Evolutionary conservation across 2,888 invertebrate species (phyloP).

Genomic region (Dascillus cervinus): DNA sequence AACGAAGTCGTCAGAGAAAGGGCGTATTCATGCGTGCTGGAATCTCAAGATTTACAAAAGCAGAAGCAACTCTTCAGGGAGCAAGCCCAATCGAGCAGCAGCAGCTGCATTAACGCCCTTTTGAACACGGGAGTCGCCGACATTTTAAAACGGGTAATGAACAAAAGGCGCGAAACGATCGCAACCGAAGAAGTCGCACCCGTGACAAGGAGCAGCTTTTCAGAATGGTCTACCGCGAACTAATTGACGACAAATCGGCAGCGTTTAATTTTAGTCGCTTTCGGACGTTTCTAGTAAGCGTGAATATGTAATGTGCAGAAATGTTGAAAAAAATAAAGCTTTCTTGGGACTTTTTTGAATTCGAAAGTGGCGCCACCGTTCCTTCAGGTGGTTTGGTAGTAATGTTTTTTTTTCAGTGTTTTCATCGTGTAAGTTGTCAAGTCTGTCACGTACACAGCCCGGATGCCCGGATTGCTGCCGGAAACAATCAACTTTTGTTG

Average conservation of each 20-base stretch:
- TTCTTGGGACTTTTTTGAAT: no score
- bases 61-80: slow-evolving; percentile 30
- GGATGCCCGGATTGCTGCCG: slow-evolving; percentile 40
- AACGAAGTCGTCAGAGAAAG: slow-evolving; percentile 34
- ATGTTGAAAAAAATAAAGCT: no score
- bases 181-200: slow-evolving; percentile 28
- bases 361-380: no score
- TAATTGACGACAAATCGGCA: slow-evolving; percentile 9
- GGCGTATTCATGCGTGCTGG: slow-evolving; percentile 31
- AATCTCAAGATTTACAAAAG: slow-evolving; percentile 30
- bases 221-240: slow-evolving; percentile 32
- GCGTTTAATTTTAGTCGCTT: no score
- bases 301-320: no score
- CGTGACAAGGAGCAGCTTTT: slow-evolving; percentile 33
- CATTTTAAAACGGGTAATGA: slow-evolving; percentile 39
- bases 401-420: slow-evolving; percentile 11
- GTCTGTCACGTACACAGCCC: slow-evolving; percentile 26
- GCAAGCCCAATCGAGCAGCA: slow-evolving; percentile 29
- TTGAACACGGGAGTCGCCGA: slow-evolving; percentile 38
- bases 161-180: slow-evolving; percentile 35
- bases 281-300: no score
- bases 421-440: slow-evolving; percentile 15
- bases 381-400: background rate
- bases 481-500: slow-evolving; percentile 40
- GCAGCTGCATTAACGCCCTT: slow-evolving; percentile 39